Conservation (phyloP, 2,113 vertebrate species). For the Prunella himalayana region DNA sequence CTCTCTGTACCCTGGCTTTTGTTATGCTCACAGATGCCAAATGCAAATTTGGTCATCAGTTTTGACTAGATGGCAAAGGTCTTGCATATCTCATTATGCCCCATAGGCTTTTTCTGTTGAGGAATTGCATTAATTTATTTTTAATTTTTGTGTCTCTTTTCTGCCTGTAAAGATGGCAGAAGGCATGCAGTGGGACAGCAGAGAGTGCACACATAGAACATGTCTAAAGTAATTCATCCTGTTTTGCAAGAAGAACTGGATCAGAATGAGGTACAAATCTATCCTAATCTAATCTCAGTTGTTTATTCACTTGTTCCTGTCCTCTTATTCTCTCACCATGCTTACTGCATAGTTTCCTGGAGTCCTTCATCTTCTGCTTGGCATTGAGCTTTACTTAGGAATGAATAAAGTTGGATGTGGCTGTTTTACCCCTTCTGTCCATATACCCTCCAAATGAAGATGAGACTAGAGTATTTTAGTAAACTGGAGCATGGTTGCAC, state of each 20-base stretch:
- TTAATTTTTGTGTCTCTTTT: not conserved
- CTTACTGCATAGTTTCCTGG: not conserved
- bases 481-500: not conserved
- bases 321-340: not conserved
- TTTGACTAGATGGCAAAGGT: not conserved
- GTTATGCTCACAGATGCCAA: not conserved
- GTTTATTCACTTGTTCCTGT: not conserved
- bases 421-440: not conserved
- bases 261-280: not conserved
- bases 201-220: not conserved
- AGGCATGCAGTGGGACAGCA: not conserved
- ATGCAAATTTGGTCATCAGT: not conserved
- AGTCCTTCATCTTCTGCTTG: not conserved
- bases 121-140: not conserved
- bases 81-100: not conserved
- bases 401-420: not conserved
- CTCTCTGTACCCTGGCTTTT: not conserved
- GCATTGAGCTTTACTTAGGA: not conserved
- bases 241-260: not conserved
- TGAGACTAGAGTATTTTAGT: not conserved
- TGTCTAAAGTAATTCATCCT: not conserved
- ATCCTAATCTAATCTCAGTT: not conserved
- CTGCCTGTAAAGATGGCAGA: not conserved
- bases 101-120: not conserved
- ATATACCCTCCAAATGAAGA: not conserved